phyloP scores from a whole-genome alignment of 1,140 invertebrate species.

The Drosophila murphyi region DNA sequence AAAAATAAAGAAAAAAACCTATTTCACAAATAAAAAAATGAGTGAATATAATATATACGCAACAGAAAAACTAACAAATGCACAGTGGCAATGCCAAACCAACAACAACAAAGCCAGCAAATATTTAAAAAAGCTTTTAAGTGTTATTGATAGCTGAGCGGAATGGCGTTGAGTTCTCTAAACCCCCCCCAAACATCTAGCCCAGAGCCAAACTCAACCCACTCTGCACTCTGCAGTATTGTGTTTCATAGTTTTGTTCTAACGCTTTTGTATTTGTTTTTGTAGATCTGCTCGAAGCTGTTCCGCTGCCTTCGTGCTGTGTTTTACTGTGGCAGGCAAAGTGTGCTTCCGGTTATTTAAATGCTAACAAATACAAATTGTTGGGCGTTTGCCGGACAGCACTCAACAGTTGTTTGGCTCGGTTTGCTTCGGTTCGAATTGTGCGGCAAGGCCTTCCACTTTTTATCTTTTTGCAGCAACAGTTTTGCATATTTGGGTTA shows the following conservation, averaged over 20 bases:
- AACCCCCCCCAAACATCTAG: background rate
- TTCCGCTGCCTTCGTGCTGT: conserved; percentile 44
- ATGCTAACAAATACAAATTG: conserved; percentile 80
- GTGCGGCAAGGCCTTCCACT: conserved; percentile 14
- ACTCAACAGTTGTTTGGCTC: conserved; percentile 78
- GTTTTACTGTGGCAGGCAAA: conserved; percentile 30
- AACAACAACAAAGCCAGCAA: conserved; percentile 52
- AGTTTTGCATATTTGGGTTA: conserved; percentile 57
- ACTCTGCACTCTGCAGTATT: conserved; percentile 18
- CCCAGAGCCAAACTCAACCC: background rate
- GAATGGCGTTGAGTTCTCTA: conserved; percentile 6
- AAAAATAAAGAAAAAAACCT: conserved; percentile 37
- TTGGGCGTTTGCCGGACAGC: conserved; percentile 58
- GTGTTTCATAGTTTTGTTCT: conserved; percentile 41
- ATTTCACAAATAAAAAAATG: conserved; percentile 75
- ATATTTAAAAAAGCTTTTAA: conserved; percentile 83
- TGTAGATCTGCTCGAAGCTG: conserved; percentile 19
- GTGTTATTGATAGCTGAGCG: conserved; percentile 80
- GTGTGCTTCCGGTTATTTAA: conserved; percentile 78
- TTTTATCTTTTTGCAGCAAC: conserved; percentile 37
- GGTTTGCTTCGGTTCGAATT: conserved; percentile 27
- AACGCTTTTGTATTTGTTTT: conserved; percentile 38
- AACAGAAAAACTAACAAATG: conserved; percentile 63
- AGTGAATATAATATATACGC: conserved; percentile 67
- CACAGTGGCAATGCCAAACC: conserved; percentile 41